Conservation (phyloP, 2,888 invertebrate species). For the Dioctria rufipes region DNA sequence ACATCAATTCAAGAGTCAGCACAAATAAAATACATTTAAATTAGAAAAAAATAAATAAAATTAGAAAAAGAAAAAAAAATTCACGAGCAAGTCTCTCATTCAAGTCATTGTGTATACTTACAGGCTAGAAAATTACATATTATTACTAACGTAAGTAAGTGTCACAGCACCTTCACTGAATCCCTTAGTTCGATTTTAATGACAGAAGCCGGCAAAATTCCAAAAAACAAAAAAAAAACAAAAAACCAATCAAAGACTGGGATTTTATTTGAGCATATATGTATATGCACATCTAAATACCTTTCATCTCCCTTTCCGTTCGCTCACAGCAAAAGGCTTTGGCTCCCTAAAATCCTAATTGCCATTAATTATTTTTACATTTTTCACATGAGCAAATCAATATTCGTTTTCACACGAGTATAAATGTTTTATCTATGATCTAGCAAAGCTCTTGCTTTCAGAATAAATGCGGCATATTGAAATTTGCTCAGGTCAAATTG, state of each 20-base stretch:
- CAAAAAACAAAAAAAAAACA: too few species aligned
- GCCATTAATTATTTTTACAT: slow-evolving; percentile 49
- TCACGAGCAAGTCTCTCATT: too few species aligned
- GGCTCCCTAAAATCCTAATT: not conserved
- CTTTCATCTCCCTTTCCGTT: slow-evolving; percentile 1
- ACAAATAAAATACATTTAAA: too few species aligned
- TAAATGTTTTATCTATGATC: slow-evolving; percentile 44
- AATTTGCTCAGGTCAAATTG: slow-evolving; percentile 39
- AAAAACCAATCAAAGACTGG: slow-evolving; percentile 24
- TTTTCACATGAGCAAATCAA: slow-evolving; percentile 36
- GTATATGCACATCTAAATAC: not conserved
- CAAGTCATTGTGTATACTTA: too few species aligned
- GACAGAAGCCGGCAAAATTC: slow-evolving; percentile 2
- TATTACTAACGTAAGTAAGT: too few species aligned
- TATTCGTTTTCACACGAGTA: slow-evolving; percentile 36
- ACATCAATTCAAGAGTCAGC: too few species aligned
- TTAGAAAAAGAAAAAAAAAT: too few species aligned
- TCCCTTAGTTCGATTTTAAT: slow-evolving; percentile 10
- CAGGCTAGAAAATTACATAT: too few species aligned
- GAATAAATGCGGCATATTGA: slow-evolving; percentile 39
- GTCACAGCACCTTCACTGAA: too few species aligned
- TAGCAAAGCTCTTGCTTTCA: slow-evolving; percentile 43
- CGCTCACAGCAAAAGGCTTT: not conserved
- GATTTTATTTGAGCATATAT: slow-evolving; percentile 11
- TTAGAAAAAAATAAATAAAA: too few species aligned